Conservation (phyloP, 2,797 vertebrate species). For the Malacoctenus gilli region DNA sequence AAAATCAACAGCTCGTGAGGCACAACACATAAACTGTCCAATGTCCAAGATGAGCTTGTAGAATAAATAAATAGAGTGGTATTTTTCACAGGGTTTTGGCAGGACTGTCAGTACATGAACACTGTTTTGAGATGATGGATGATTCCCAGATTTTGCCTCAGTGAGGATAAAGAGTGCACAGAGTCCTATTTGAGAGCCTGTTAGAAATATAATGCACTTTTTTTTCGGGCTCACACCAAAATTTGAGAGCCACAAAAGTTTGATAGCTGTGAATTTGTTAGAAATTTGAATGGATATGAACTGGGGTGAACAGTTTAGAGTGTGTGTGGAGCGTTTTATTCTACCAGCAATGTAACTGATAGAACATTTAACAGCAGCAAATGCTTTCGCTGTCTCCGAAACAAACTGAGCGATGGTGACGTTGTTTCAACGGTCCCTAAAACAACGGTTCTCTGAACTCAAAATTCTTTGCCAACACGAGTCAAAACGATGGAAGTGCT, state of each 20-base stretch:
- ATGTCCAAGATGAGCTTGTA: conserved; percentile 39
- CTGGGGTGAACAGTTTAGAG: no score
- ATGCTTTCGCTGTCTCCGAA: conserved; percentile 12
- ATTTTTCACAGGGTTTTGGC: conserved; percentile 44
- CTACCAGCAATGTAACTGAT: conserved; percentile 2
- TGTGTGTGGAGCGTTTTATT: conserved; percentile 7
- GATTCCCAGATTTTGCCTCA: conserved; percentile 14
- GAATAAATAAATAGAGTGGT: conserved; percentile 50
- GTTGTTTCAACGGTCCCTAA: conserved; percentile 1
- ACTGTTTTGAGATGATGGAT: conserved; percentile 43
- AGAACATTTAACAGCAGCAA: conserved; percentile 7
- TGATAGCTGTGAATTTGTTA: background rate
- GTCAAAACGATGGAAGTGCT: no score
- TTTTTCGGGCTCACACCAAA: background rate
- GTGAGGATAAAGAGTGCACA: conserved; percentile 2
- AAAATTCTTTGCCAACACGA: no score
- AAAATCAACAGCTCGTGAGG: conserved; percentile 53
- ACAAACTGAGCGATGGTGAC: conserved; percentile 11
- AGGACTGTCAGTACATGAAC: conserved; percentile 37
- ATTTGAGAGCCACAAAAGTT: conserved; percentile 4
- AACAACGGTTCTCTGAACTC: background rate
- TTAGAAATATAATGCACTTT: background rate
- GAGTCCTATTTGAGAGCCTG: conserved; percentile 16
- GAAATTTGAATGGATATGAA: background rate
- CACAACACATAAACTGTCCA: conserved; percentile 25